A percentile compares a stretch with the other conserved stretches of the same genome.
These are phyloP conservation scores for Porites lobata DNA, from an alignment of 92 coral and sea anemone species.

Conservation along the genomic window DNA sequence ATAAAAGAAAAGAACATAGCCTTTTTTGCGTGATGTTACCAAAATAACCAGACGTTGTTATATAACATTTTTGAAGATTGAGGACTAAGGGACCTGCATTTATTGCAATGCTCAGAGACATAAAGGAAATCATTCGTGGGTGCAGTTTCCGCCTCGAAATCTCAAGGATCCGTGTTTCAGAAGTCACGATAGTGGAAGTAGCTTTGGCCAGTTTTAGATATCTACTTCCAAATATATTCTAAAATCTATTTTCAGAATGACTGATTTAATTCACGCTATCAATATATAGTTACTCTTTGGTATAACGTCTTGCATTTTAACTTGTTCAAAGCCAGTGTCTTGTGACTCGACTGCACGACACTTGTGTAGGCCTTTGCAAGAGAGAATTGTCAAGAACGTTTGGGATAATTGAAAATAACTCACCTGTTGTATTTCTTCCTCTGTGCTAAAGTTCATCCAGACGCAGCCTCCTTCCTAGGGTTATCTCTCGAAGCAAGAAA, in stretches of 20 bases:
- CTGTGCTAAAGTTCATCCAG: conserved; percentile 13
- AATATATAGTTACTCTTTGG: neutral
- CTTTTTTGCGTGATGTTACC: neutral
- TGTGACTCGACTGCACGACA: neutral
- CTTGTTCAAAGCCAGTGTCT: neutral
- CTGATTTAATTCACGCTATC: neutral
- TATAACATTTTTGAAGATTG: neutral
- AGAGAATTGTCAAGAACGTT: neutral
- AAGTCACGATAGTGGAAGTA: neutral
- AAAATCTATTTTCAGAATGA: neutral
- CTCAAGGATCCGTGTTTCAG: neutral
- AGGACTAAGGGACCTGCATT: neutral
- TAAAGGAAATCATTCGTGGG: neutral
- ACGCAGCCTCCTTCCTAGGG: too few species aligned
- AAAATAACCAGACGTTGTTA: too few species aligned
- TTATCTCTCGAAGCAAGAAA: too few species aligned
- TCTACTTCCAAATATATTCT: conserved; percentile 14
- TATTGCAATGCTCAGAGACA: conserved; percentile 4
- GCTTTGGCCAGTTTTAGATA: neutral
- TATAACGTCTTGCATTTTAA: neutral
- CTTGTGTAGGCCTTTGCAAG: neutral
- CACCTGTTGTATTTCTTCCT: conserved; percentile 87
- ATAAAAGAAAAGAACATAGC: neutral
- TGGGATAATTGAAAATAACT: neutral
- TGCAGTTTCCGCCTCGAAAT: neutral